These are phyloP conservation scores for Ormia ochracea DNA, from an alignment of 2,888 invertebrate genomes.

Conservation along the genomic window DNA sequence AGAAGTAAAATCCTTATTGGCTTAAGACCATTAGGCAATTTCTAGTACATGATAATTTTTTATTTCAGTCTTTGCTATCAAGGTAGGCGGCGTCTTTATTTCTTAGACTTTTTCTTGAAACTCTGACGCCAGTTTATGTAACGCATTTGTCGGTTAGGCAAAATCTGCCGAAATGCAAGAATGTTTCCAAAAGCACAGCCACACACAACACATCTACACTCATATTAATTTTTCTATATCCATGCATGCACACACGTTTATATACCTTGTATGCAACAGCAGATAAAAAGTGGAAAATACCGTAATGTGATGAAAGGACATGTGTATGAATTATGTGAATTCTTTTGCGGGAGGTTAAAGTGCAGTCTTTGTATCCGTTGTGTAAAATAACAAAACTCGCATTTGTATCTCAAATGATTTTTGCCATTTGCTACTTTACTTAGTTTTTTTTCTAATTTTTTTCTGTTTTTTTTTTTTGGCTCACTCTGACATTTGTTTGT, in stretches of 20 bases:
- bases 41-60: constrained; percentile 1
- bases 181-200: not conserved
- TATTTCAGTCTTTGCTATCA: not conserved
- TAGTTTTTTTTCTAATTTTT: no score
- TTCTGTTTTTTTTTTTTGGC: no score
- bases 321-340: constrained; percentile 40
- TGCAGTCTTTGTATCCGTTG: constrained; percentile 22
- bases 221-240: no score
- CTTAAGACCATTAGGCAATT: constrained; percentile 51
- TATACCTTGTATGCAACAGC: not conserved
- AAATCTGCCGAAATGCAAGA: constrained; percentile 2
- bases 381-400: not conserved
- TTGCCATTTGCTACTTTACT: constrained; percentile 7
- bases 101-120: constrained; percentile 33
- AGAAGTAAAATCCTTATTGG: constrained; percentile 37
- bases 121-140: constrained; percentile 60
- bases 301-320: constrained; percentile 42
- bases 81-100: constrained; percentile 46
- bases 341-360: constrained; percentile 47
- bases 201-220: no score
- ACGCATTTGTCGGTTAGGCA: constrained; percentile 33
- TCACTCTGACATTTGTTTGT: constrained; percentile 48
- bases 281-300: constrained; percentile 13
- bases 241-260: not conserved
- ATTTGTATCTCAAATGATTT: constrained; percentile 33